phyloP scores from a whole-genome alignment of 2,113 vertebrate genomes.

The Alosa alosa region DNA sequence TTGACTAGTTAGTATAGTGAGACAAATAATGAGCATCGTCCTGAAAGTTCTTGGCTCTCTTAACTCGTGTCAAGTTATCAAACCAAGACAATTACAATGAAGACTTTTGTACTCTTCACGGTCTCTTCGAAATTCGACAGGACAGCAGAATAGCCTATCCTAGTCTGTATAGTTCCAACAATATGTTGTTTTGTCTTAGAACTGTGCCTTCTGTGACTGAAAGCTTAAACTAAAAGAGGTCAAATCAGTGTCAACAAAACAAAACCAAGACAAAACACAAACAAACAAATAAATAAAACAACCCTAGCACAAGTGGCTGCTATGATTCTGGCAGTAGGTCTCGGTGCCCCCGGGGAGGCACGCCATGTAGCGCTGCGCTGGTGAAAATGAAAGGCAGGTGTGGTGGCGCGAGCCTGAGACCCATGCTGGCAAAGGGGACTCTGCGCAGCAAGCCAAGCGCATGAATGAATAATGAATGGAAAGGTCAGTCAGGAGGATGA shows the following conservation, averaged over 20 bases:
- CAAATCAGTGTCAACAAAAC: background rate
- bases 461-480: constrained; percentile 23
- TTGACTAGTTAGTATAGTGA: background rate
- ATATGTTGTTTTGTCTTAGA: background rate
- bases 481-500: constrained; percentile 16
- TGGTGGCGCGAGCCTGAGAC: background rate
- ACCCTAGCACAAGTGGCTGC: background rate
- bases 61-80: background rate
- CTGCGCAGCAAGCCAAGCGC: background rate
- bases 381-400: background rate
- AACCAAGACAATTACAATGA: background rate
- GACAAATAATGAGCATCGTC: background rate
- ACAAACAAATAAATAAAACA: background rate
- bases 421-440: background rate
- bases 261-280: background rate
- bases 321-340: background rate
- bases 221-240: background rate
- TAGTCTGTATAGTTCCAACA: background rate
- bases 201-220: background rate
- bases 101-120: background rate
- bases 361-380: background rate
- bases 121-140: background rate
- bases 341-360: background rate
- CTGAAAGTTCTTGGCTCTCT: background rate
- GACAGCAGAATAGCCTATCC: background rate